A percentile compares a stretch with the other conserved stretches of the same genome.
Conservation (phyloP, 2,888 invertebrate genomes). For the Drosophila stalkeri region DNA sequence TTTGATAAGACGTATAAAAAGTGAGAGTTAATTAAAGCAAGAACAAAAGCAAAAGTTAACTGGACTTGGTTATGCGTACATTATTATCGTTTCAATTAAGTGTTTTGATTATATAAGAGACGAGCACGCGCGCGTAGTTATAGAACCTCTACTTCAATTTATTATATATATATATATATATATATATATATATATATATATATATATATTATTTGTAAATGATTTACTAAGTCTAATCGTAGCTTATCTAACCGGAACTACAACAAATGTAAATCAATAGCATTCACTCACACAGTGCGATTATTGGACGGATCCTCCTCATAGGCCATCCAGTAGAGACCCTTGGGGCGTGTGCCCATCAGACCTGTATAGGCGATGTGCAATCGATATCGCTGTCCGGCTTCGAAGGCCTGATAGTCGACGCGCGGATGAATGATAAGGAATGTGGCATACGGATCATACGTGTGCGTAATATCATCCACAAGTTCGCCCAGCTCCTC, state of each 20-base stretch:
- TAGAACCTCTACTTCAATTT: not conserved
- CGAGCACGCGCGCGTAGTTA: slow-evolving; percentile 32
- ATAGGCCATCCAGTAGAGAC: slow-evolving; percentile 88
- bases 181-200: not conserved
- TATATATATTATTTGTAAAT: slow-evolving; percentile 4
- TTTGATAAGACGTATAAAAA: slow-evolving; percentile 22
- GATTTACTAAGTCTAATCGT: slow-evolving; percentile 22
- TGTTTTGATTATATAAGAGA: slow-evolving; percentile 39
- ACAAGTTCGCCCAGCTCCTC: slow-evolving; percentile 49
- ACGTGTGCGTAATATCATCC: slow-evolving; percentile 70
- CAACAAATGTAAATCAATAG: slow-evolving; percentile 30
- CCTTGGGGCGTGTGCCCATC: slow-evolving; percentile 87
- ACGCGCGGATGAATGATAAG: slow-evolving; percentile 76
- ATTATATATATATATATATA: not conserved
- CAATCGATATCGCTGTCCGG: slow-evolving; percentile 75
- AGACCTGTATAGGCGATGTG: slow-evolving; percentile 87
- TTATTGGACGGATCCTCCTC: slow-evolving; percentile 69
- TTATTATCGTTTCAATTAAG: slow-evolving; percentile 34
- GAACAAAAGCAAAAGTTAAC: slow-evolving; percentile 37
- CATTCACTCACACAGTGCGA: slow-evolving; percentile 82
- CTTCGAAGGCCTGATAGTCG: slow-evolving; percentile 77
- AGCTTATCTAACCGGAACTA: slow-evolving; percentile 32
- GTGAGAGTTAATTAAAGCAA: slow-evolving; percentile 23
- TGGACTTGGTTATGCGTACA: slow-evolving; percentile 11
- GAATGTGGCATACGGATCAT: slow-evolving; percentile 63